These are phyloP conservation scores for Synanceia verrucosa DNA, from an alignment of 2,797 vertebrate genomes.

Conservation along the genomic window DNA sequence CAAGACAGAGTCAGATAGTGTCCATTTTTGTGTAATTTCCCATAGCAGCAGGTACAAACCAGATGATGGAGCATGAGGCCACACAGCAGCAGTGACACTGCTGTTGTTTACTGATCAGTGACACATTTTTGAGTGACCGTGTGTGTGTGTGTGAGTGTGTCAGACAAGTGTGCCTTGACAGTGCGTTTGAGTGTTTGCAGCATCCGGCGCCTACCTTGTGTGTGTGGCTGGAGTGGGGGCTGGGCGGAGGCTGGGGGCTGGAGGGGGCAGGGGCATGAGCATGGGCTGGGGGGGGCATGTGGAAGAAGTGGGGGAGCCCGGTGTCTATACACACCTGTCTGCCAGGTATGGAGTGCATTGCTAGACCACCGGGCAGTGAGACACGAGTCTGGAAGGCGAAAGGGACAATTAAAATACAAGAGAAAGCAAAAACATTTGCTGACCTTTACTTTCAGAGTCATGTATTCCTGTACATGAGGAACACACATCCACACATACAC, in stretches of 20 bases:
- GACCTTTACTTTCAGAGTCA: neutral
- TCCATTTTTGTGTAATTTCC: neutral
- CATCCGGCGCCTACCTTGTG: conserved; percentile 79
- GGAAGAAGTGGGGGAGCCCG: conserved; percentile 78
- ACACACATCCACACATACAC: too few species aligned
- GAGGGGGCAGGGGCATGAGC: conserved; percentile 76
- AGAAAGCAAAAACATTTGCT: too few species aligned
- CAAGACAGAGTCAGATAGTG: neutral
- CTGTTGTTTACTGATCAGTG: conserved; percentile 1
- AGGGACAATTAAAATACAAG: neutral
- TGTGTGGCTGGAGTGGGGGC: conserved; percentile 79
- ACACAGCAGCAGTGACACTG: neutral
- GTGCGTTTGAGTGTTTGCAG: conserved; percentile 34
- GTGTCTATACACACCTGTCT: conserved; percentile 87
- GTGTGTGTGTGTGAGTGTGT: conserved; percentile 5
- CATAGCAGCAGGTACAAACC: neutral
- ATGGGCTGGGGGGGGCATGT: conserved; percentile 79
- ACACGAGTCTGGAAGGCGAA: conserved; percentile 71
- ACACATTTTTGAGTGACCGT: neutral
- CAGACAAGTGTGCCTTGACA: conserved; percentile 25
- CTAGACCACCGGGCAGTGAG: conserved; percentile 77
- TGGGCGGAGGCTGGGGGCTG: conserved; percentile 79
- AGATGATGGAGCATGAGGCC: conserved; percentile 11
- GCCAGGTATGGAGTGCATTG: conserved; percentile 83
- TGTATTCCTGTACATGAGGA: too few species aligned